Percentiles rank a stretch among this genome's conserved stretches.
Conservation (phyloP, 2,797 vertebrate genomes). For the Gymnoscopelus braueri region DNA sequence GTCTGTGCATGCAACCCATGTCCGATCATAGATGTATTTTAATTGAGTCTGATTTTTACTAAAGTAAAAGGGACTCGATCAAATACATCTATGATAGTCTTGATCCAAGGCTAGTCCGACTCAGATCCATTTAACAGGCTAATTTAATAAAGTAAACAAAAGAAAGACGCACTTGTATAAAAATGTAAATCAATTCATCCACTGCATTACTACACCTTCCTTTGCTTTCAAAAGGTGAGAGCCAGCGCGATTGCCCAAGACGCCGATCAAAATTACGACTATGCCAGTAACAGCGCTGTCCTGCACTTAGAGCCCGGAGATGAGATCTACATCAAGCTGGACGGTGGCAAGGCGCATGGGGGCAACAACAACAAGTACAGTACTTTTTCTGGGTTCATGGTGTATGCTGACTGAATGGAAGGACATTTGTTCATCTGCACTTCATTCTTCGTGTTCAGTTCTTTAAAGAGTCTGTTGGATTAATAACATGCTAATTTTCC, state of each 20-base stretch:
- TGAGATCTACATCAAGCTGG: slow-evolving; percentile 97
- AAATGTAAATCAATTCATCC: not conserved
- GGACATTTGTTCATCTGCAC: slow-evolving; percentile 40
- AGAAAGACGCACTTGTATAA: not conserved
- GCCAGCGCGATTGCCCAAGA: slow-evolving; percentile 98
- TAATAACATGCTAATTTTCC: slow-evolving; percentile 72
- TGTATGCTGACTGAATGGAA: slow-evolving; percentile 92
- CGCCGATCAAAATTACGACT: slow-evolving; percentile 99
- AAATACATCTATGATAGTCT: no score
- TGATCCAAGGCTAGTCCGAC: no score
- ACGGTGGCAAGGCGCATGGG: slow-evolving; percentile 97
- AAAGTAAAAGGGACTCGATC: no score
- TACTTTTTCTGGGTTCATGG: slow-evolving; percentile 99
- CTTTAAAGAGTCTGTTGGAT: slow-evolving; percentile 74
- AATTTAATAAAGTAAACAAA: not conserved
- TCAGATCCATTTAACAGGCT: no score
- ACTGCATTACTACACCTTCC: not conserved
- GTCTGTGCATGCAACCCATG: not conserved
- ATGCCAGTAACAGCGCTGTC: slow-evolving; percentile 97
- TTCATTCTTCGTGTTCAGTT: slow-evolving; percentile 75
- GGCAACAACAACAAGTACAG: slow-evolving; percentile 99
- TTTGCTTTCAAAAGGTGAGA: slow-evolving; percentile 83
- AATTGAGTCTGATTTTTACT: no score
- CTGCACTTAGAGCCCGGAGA: slow-evolving; percentile 96
- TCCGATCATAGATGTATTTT: no score